Base-by-base conservation (phyloP, 2,888 invertebrate genomes). In the Athalia rosae region DNA sequence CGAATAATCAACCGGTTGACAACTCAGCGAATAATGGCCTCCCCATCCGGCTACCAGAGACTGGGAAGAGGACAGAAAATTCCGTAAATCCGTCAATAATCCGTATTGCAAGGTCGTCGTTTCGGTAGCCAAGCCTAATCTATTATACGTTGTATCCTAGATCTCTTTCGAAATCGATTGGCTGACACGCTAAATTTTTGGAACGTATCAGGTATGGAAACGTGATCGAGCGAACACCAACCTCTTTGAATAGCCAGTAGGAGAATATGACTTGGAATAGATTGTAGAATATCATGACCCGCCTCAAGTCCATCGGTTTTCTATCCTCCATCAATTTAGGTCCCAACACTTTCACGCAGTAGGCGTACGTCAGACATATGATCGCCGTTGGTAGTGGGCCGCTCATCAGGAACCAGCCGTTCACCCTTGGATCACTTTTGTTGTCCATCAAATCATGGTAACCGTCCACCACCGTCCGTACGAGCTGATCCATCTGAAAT, bases 241-340 rank as follows among this genome's bases (percentile, higher is more conserved):
- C 95, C 93, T 95, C 95, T 82, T 93, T 87, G 87, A 95, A 95
- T 69, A 95, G 91, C 92, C 94, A 96, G 11, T 92, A 88, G 79
- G 95, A 95, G 86, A 96, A 93, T 79, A 94, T 81, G 8, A 96
- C 95, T 94, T 98, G 97, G 80, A 95, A 92, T 76, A 95, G 92
- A 90, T 98, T 98, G 90, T 98, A 98, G 85, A 93, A 92, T 80
- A 98, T 93, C 84, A 98, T 92, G 47, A 95, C 90, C 83, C 92
- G 92, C 81, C 95, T 93, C 71, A 98, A 91, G 84, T 96, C 93
- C 83, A 95, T 95, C 0, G 98, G 95, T 91, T 96, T 95, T 87
- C 97, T 93, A 90, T 96, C 94, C 87, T 95, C 94, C 98, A 98
- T 98, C 47, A 96, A 87, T 85, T 92, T 93, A 53, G 97, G 97